phyloP scores from a whole-genome alignment of 2,797 vertebrate genomes.

The Taeniopygia guttata region DNA sequence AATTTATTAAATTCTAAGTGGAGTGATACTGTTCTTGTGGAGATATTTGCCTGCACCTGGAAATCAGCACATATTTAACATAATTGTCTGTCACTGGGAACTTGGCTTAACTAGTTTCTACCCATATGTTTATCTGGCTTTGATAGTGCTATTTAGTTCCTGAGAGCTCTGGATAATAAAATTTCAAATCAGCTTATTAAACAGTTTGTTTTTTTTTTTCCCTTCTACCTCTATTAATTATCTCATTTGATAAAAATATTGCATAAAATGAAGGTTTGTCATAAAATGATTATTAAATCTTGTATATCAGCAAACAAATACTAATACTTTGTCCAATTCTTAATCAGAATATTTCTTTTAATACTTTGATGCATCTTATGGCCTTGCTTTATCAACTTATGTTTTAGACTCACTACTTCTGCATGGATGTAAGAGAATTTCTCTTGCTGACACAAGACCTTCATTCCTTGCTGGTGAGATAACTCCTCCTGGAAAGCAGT shows the following conservation, averaged over 20 bases:
- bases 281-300: neutral
- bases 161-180: neutral
- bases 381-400: neutral
- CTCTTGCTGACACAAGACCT: neutral
- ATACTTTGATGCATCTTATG: neutral
- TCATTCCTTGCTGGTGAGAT: neutral
- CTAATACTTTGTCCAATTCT: neutral
- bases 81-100: neutral
- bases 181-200: neutral
- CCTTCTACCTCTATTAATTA: neutral
- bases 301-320: neutral
- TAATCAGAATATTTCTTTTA: neutral
- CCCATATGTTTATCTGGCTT: neutral
- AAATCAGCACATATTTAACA: neutral
- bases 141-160: neutral
- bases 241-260: neutral
- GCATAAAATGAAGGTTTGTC: neutral
- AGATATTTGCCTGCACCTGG: neutral
- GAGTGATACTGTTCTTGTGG: neutral
- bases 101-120: neutral
- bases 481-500: neutral
- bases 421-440: neutral
- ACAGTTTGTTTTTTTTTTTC: neutral
- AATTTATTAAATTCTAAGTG: neutral
- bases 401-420: neutral